These are phyloP conservation scores for Smutsia gigantea DNA, from an alignment of 2,797 vertebrate genomes.

Conservation along the genomic window DNA sequence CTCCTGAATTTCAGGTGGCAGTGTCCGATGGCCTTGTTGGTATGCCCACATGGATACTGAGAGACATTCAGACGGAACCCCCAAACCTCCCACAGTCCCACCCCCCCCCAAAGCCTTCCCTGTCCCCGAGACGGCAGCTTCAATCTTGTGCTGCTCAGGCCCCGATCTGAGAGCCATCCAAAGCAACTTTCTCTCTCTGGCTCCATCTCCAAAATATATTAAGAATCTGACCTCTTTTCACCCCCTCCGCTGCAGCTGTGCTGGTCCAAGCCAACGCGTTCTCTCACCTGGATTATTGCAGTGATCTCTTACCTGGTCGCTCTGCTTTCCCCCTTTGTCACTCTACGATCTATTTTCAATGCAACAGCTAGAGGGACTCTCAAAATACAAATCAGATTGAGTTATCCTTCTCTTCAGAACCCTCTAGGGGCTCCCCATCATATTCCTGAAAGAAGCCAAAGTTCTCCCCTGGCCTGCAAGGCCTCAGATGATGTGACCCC, in stretches of 20 bases:
- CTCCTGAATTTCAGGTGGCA: background rate
- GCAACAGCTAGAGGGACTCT: background rate
- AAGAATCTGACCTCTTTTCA: background rate
- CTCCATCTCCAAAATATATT: background rate
- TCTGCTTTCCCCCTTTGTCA: background rate
- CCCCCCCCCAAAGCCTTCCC: background rate
- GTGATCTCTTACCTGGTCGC: background rate
- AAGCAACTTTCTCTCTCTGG: background rate
- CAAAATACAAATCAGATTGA: background rate
- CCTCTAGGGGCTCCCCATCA: background rate
- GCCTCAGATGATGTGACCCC: background rate
- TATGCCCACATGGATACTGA: fast-evolving
- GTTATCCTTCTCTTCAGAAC: background rate
- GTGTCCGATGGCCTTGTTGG: background rate
- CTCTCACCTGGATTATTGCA: background rate
- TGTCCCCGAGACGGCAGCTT: background rate
- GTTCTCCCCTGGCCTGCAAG: background rate
- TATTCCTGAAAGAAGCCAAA: background rate
- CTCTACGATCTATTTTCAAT: background rate
- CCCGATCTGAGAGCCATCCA: background rate
- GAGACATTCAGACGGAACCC: background rate
- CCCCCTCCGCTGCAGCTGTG: fast-evolving
- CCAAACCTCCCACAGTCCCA: background rate
- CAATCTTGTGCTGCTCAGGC: background rate
- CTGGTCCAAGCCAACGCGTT: too few relatives aligned